These are phyloP conservation scores for Myopa tessellatipennis DNA, from an alignment of 2,888 invertebrate species.

Conservation along the genomic window DNA sequence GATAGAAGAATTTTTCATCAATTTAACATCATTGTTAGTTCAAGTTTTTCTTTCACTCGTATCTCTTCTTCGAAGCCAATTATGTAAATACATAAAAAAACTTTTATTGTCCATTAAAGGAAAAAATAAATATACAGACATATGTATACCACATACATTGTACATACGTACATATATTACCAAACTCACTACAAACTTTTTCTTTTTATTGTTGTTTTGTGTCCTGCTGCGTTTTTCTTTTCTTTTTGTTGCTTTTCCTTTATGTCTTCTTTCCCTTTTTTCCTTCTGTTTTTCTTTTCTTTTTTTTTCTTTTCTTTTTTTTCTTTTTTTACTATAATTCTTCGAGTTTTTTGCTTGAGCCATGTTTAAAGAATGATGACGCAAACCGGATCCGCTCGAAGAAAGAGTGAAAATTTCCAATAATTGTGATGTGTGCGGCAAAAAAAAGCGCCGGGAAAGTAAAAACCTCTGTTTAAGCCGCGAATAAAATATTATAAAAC, in stretches of 20 bases:
- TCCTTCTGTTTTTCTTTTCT: background rate
- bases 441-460: background rate
- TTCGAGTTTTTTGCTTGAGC: too few relatives aligned
- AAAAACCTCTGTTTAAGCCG: background rate
- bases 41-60: background rate
- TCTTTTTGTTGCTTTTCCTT: background rate
- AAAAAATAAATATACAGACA: conserved; percentile 1
- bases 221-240: background rate
- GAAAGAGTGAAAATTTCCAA: conserved; percentile 32
- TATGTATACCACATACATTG: too few relatives aligned
- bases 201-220: background rate
- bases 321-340: too few relatives aligned
- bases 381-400: conserved; percentile 28
- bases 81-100: conserved; percentile 21
- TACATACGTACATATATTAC: background rate
- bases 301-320: conserved; percentile 8
- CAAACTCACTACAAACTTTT: conserved; percentile 2
- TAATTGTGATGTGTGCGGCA: background rate
- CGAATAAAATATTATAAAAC: background rate
- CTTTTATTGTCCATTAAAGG: conserved; percentile 32
- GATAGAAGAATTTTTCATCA: background rate
- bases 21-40: background rate
- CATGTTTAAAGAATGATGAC: conserved; percentile 15
- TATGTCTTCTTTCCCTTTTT: conserved; percentile 1
- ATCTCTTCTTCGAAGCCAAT: background rate